Percentiles rank a stretch among this genome's conserved stretches.
phyloP scores from a whole-genome alignment of 2,888 invertebrate species.

The Drosophila parthenogenetica region DNA sequence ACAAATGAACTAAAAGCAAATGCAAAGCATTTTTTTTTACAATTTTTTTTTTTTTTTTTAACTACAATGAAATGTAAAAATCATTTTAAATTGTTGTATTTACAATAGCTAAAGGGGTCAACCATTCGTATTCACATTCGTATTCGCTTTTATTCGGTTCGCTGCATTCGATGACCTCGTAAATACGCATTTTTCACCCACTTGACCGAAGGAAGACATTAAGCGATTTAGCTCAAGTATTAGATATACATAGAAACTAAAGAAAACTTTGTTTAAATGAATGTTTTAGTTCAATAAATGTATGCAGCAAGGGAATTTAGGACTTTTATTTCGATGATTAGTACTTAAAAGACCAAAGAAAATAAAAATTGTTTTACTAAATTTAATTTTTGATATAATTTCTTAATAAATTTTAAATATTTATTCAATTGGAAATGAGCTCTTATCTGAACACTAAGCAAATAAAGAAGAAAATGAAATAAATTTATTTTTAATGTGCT shows the following conservation, averaged over 20 bases:
- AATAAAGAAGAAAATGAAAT: too few species aligned
- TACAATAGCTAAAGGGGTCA: conserved; percentile 45
- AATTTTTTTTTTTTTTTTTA: conserved; percentile 32
- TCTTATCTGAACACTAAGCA: too few species aligned
- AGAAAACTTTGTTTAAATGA: neutral
- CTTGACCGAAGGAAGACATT: neutral
- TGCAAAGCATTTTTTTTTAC: conserved; percentile 29
- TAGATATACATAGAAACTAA: neutral
- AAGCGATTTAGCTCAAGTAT: conserved; percentile 18
- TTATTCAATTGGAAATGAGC: too few species aligned
- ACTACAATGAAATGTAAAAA: conserved; percentile 63
- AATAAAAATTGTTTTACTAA: too few species aligned
- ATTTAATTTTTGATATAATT: too few species aligned
- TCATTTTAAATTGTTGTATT: conserved; percentile 50
- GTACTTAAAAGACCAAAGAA: too few species aligned
- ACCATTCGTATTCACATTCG: conserved; percentile 19
- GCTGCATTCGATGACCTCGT: conserved; percentile 29
- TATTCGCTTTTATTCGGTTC: conserved; percentile 18
- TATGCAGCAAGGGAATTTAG: too few species aligned
- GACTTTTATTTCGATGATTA: too few species aligned
- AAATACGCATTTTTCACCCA: conserved; percentile 8
- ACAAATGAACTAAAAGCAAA: conserved; percentile 29
- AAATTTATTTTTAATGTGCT: neutral
- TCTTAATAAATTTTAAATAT: too few species aligned
- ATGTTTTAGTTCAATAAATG: too few species aligned